A percentile compares a stretch with the other conserved stretches of the same genome.
phyloP scores from a whole-genome alignment of 2,797 vertebrate species.

The Sebastes matsubarae region DNA sequence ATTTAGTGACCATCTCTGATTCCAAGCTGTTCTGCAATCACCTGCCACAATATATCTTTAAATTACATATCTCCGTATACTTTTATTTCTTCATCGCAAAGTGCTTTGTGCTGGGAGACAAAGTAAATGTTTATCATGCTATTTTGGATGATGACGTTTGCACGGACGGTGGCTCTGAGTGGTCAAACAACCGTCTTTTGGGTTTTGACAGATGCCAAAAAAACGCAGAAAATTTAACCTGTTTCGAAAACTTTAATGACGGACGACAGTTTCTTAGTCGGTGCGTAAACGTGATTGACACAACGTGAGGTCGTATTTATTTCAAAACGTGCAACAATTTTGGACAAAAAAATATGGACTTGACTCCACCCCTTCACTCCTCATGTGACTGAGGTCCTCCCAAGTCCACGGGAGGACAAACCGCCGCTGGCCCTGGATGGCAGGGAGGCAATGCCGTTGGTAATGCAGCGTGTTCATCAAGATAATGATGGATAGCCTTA shows the following conservation, averaged over 20 bases:
- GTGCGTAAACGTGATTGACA: not conserved
- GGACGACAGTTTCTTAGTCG: rapidly evolving
- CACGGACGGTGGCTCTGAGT: not conserved
- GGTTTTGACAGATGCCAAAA: not conserved
- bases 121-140: not conserved
- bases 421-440: slow-evolving; percentile 70
- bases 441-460: slow-evolving; percentile 68
- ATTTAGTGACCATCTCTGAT: not conserved
- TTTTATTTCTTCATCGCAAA: not conserved
- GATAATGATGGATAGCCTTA: slow-evolving; percentile 88
- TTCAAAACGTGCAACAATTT: not conserved
- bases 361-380: not conserved
- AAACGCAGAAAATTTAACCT: not conserved
- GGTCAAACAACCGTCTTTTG: not conserved
- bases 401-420: slow-evolving; percentile 78
- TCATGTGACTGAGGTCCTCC: slow-evolving; percentile 61
- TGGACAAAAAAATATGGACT: not conserved
- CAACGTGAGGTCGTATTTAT: not conserved
- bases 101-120: not conserved
- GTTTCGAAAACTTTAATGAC: not conserved
- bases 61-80: not conserved
- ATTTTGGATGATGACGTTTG: not conserved
- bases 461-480: slow-evolving; percentile 81
- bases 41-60: not conserved
- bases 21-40: not conserved